Evolutionary conservation across 2,797 vertebrate genomes (phyloP).

Genomic region (Xiphorhynchus erythropygius): DNA sequence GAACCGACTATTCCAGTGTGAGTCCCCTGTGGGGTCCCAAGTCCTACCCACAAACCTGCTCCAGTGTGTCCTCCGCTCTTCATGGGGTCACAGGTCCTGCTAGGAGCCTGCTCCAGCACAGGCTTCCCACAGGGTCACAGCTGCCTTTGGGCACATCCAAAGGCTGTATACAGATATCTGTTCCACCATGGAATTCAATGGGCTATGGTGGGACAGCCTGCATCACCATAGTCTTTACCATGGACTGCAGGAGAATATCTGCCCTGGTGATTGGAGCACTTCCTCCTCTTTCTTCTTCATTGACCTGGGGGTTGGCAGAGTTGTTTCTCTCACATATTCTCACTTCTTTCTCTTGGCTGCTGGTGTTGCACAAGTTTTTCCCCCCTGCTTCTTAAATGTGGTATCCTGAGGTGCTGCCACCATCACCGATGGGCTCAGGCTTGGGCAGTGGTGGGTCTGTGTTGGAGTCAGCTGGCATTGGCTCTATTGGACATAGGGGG

Average conservation of each 20-base stretch:
- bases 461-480: not conserved
- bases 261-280: not conserved
- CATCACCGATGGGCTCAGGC: not conserved
- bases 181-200: not conserved
- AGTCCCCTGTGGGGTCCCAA: not conserved
- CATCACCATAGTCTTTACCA: not conserved
- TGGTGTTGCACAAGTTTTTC: not conserved
- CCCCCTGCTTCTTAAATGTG: rapidly evolving
- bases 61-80: not conserved
- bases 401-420: not conserved
- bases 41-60: not conserved
- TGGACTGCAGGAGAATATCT: not conserved
- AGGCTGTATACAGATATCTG: not conserved
- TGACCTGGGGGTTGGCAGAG: not conserved
- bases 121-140: not conserved
- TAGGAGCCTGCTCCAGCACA: not conserved
- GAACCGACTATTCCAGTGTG: not conserved
- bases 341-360: not conserved
- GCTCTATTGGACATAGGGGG: not conserved
- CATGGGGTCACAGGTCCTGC: not conserved
- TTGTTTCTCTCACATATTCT: not conserved
- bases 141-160: not conserved
- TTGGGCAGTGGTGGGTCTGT: not conserved
- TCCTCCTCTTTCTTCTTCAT: not conserved
- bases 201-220: not conserved